Evolutionary conservation across 1,140 invertebrate species (phyloP).

Genomic region (Calliopsis andreniformis): DNA sequence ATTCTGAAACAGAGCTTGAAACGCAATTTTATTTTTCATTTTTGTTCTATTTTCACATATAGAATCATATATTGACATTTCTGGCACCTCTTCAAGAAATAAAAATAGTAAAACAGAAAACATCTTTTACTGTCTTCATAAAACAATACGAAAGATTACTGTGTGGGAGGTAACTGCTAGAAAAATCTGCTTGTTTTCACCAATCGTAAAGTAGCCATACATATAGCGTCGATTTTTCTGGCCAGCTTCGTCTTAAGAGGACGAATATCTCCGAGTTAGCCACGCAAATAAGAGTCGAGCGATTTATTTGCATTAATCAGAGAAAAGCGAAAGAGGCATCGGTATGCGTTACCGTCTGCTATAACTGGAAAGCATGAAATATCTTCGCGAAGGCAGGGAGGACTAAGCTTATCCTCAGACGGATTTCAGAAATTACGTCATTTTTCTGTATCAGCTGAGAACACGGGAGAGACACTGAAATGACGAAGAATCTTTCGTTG

Average conservation of each 20-base stretch:
- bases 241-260: background rate
- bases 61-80: too few relatives aligned
- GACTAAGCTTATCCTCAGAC: conserved; percentile 10
- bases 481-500: too few relatives aligned
- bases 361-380: background rate
- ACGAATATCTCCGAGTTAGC: background rate
- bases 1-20: too few relatives aligned
- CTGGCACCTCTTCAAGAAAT: too few relatives aligned
- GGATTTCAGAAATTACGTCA: background rate
- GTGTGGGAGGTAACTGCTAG: background rate
- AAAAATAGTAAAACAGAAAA: too few relatives aligned
- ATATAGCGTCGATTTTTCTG: background rate
- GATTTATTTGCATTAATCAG: conserved; percentile 14
- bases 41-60: too few relatives aligned
- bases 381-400: background rate
- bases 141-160: too few relatives aligned
- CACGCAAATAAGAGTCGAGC: background rate
- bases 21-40: too few relatives aligned
- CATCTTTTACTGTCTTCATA: too few relatives aligned
- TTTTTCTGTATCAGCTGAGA: conserved; percentile 8
- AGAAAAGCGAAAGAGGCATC: background rate
- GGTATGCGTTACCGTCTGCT: background rate
- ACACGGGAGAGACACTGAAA: background rate
- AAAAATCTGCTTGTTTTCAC: background rate
- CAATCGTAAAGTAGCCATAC: background rate